Conservation (phyloP, 2,888 invertebrate species). For the Lissonota sp. region DNA sequence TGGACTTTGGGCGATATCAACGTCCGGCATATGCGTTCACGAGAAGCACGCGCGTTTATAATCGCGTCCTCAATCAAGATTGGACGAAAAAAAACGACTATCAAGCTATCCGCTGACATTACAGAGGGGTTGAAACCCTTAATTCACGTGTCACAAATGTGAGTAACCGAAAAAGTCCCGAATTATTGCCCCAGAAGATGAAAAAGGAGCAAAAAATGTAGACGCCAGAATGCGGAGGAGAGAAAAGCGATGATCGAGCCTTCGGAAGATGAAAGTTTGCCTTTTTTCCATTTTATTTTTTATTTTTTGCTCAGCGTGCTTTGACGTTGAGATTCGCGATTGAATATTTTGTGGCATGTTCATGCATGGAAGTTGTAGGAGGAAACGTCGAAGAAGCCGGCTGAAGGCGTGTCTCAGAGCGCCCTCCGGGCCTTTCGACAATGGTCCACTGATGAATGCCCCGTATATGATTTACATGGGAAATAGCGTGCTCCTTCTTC, state of each 20-base stretch:
- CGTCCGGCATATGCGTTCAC: conserved; percentile 52
- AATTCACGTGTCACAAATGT: too few species aligned
- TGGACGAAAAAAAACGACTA: conserved; percentile 41
- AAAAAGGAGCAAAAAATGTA: too few species aligned
- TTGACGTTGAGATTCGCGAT: conserved; percentile 16
- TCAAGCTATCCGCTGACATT: too few species aligned
- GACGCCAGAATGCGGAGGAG: not conserved
- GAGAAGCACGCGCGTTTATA: conserved; percentile 19
- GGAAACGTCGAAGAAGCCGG: conserved; percentile 65
- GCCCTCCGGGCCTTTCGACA: conserved; percentile 68
- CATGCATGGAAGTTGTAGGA: conserved; percentile 23
- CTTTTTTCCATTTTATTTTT: not conserved
- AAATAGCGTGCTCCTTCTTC: conserved; percentile 73
- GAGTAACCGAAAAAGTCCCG: too few species aligned
- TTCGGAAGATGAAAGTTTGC: not conserved
- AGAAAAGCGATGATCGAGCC: not conserved
- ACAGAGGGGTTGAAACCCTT: too few species aligned
- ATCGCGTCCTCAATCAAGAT: conserved; percentile 48
- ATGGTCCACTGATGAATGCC: conserved; percentile 78
- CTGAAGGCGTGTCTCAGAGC: conserved; percentile 75
- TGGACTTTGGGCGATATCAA: conserved; percentile 13
- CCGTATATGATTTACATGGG: conserved; percentile 82
- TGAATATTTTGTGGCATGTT: conserved; percentile 53
- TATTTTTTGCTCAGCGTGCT: not conserved
- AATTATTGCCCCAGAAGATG: too few species aligned